A percentile compares a stretch with the other conserved stretches of the same genome.
These are phyloP conservation scores for Daboia siamensis DNA, from an alignment of 2,113 vertebrate genomes.

Conservation along the genomic window DNA sequence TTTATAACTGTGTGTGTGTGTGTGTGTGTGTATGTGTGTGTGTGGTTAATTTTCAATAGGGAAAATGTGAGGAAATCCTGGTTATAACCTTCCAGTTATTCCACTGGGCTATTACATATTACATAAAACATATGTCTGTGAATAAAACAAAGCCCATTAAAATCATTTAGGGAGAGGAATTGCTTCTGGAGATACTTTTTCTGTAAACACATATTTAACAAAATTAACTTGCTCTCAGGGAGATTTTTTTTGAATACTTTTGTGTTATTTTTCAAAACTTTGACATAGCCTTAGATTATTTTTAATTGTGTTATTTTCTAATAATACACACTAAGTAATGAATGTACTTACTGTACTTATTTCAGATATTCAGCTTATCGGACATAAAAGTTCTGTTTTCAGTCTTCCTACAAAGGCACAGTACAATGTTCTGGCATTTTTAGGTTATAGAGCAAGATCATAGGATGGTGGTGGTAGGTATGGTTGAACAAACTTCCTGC, in stretches of 20 bases:
- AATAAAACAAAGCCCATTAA: background rate
- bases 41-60: too few species aligned
- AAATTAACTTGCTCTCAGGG: background rate
- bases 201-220: background rate
- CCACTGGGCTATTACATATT: background rate
- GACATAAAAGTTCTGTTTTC: background rate
- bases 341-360: background rate
- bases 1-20: background rate
- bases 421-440: background rate
- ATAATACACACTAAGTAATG: background rate
- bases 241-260: background rate
- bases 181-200: background rate
- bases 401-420: background rate
- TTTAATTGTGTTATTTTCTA: background rate
- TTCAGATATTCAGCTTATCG: background rate
- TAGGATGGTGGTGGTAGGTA: background rate
- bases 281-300: background rate
- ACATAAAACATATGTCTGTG: background rate
- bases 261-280: background rate
- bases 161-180: background rate
- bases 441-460: background rate
- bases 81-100: background rate
- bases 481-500: background rate
- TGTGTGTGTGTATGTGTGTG: too few species aligned
- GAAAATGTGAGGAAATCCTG: background rate